Evolutionary conservation across 2,797 vertebrate species (phyloP).

Genomic region (Ceyx erithaca): DNA sequence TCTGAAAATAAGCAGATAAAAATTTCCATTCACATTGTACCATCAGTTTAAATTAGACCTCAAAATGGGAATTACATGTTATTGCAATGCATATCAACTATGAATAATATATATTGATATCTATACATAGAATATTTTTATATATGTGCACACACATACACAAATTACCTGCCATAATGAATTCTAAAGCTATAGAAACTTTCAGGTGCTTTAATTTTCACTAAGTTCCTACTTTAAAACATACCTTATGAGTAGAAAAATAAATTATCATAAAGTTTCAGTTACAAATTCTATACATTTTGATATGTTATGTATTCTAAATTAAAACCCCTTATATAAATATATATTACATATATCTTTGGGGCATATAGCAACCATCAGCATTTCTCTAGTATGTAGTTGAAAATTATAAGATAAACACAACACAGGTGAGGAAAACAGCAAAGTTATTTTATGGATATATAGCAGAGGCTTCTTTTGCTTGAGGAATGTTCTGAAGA

Average conservation of each 20-base stretch:
- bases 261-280: not conserved
- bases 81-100: not conserved
- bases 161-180: not conserved
- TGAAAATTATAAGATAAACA: not conserved
- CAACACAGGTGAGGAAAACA: not conserved
- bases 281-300: not conserved
- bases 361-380: not conserved
- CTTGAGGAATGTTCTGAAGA: not conserved
- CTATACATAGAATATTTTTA: not conserved
- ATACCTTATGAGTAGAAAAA: not conserved
- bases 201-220: not conserved
- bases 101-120: not conserved
- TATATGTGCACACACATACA: not conserved
- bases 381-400: not conserved
- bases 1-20: not conserved
- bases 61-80: not conserved
- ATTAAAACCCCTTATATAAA: not conserved
- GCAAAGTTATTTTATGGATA: not conserved
- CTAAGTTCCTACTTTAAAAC: not conserved
- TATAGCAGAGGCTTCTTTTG: not conserved
- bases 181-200: not conserved
- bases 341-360: not conserved
- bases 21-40: not conserved
- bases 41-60: not conserved
- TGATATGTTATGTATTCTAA: not conserved